Evolutionary conservation across 2,797 vertebrate genomes (phyloP).

Genomic region (Poeciliopsis infans): DNA sequence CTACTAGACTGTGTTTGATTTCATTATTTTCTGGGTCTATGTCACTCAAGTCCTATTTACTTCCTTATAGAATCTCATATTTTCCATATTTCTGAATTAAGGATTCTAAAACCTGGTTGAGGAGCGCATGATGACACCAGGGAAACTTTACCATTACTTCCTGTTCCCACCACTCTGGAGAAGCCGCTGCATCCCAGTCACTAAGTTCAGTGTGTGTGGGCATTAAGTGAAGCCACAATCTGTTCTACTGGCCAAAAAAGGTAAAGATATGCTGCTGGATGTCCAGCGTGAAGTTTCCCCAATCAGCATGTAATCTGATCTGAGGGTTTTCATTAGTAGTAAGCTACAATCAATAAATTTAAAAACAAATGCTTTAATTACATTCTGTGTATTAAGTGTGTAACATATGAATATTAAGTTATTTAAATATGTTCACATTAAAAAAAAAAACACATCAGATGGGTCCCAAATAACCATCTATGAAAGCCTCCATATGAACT

Average conservation of each 20-base stretch:
- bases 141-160: background rate
- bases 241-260: background rate
- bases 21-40: background rate
- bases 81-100: background rate
- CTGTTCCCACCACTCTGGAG: background rate
- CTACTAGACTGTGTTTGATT: background rate
- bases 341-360: background rate
- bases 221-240: background rate
- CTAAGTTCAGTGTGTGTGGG: background rate
- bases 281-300: background rate
- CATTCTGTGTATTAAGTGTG: background rate
- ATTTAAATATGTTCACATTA: background rate
- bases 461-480: background rate
- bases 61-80: background rate
- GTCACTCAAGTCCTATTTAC: background rate
- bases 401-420: background rate
- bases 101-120: background rate
- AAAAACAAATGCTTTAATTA: background rate
- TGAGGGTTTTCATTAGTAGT: background rate
- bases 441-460: background rate
- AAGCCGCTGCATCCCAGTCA: background rate
- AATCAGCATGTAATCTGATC: background rate
- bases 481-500: background rate
- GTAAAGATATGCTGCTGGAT: background rate
- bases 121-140: background rate